Conservation (phyloP, 2,797 vertebrate genomes). For the Megalops cyprinoides region DNA sequence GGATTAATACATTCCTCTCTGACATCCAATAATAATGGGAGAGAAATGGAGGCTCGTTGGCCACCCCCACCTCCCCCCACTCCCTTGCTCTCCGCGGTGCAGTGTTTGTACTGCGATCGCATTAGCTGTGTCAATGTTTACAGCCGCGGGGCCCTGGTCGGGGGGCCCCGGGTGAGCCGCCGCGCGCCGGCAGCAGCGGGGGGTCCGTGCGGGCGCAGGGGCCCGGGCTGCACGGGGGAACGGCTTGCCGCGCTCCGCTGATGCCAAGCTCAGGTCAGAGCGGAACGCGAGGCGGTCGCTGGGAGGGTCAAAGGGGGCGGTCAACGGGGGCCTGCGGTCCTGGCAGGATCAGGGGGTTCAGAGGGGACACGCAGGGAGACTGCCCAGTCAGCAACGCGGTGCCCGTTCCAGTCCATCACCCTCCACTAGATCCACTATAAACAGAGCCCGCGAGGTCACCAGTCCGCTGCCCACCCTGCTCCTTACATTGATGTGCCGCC, state of each 20-base stretch:
- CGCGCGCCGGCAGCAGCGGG: constrained; percentile 11
- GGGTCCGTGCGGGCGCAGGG: neutral
- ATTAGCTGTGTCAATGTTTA: constrained; percentile 36
- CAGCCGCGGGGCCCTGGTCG: constrained; percentile 7
- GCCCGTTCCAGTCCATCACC: neutral
- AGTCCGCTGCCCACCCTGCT: neutral
- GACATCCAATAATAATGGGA: constrained; percentile 44
- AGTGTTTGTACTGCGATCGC: constrained; percentile 13
- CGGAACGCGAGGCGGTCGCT: neutral
- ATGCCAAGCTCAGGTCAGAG: too few species aligned
- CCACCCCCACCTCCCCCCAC: neutral
- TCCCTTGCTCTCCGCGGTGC: neutral
- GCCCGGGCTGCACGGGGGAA: too few species aligned
- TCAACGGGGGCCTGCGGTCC: neutral
- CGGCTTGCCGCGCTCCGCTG: too few species aligned
- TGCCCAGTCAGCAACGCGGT: constrained; percentile 2
- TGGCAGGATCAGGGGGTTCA: neutral
- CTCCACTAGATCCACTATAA: neutral
- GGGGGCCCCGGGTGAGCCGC: neutral
- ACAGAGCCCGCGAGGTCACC: neutral
- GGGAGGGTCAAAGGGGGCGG: too few species aligned
- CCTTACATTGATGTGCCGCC: neutral
- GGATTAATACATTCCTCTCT: constrained; percentile 37
- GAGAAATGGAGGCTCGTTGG: constrained; percentile 23
- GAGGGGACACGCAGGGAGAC: neutral